These are phyloP conservation scores for Pachypsylla venusta DNA, from an alignment of 1,140 invertebrate genomes.

Conservation along the genomic window DNA sequence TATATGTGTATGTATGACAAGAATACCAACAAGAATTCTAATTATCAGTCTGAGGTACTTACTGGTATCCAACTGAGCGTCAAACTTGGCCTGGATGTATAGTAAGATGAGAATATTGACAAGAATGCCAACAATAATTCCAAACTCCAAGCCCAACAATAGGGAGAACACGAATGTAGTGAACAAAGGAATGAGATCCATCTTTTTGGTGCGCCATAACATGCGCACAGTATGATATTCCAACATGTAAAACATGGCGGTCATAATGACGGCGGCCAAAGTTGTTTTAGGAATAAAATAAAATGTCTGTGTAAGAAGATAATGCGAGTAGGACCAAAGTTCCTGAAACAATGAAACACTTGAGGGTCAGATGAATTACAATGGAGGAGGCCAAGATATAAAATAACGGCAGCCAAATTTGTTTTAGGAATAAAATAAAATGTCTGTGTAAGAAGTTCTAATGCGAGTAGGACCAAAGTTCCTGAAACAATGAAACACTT, in stretches of 20 bases:
- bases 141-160: constrained; percentile 49
- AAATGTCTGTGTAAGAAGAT: constrained; percentile 54
- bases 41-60: too few species aligned
- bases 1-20: background rate
- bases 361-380: too few species aligned
- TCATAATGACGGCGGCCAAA: constrained; percentile 57
- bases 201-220: constrained; percentile 66
- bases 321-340: constrained; percentile 51
- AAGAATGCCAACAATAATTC: constrained; percentile 51
- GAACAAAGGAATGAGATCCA: constrained; percentile 45
- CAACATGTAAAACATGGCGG: constrained; percentile 64
- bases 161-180: constrained; percentile 46
- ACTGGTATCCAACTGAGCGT: constrained; percentile 30
- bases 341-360: constrained; percentile 31
- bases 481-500: constrained; percentile 31
- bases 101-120: constrained; percentile 48
- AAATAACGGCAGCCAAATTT: constrained; percentile 56
- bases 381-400: too few species aligned
- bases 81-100: constrained; percentile 46
- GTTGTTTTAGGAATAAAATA: constrained; percentile 63
- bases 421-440: constrained; percentile 67
- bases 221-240: constrained; percentile 56
- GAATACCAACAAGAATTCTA: too few species aligned
- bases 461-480: constrained; percentile 48
- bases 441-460: constrained; percentile 53